phyloP scores from a whole-genome alignment of 2,888 invertebrate species.

The Scaptomyza parva region DNA sequence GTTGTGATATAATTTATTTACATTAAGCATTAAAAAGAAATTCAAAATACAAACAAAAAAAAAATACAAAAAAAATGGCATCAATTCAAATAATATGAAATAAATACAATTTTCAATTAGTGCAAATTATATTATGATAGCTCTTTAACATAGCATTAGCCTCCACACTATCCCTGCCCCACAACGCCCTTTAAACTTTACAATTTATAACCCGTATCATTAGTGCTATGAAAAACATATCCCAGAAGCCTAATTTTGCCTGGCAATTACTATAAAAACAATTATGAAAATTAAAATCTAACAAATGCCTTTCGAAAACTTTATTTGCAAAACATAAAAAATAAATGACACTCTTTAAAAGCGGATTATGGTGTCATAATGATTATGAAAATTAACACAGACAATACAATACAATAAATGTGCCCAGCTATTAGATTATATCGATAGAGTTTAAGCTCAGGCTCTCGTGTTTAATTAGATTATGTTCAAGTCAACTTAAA shows the following conservation, averaged over 20 bases:
- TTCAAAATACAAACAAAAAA: conserved; percentile 19
- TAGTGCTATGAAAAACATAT: conserved; percentile 64
- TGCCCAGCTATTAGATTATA: conserved; percentile 22
- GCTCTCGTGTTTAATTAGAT: conserved; percentile 22
- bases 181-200: conserved; percentile 1
- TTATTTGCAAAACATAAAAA: conserved; percentile 46
- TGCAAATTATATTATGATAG: conserved; percentile 68
- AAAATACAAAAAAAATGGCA: conserved; percentile 28
- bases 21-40: conserved; percentile 58
- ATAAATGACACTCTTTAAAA: conserved; percentile 4
- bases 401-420: conserved; percentile 47
- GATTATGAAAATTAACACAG: conserved; percentile 47
- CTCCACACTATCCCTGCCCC: neutral
- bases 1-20: conserved; percentile 84
- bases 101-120: conserved; percentile 68
- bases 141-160: conserved; percentile 34
- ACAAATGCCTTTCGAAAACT: conserved; percentile 39
- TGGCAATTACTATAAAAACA: conserved; percentile 46
- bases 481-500: conserved; percentile 48
- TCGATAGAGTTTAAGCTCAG: conserved; percentile 36
- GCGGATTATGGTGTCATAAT: conserved; percentile 32
- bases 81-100: conserved; percentile 30
- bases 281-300: neutral
- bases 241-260: conserved; percentile 64
- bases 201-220: too few relatives aligned